Evolutionary conservation across 2,797 vertebrate genomes (phyloP), one percentile per base, ranked within the genome.

Genomic region (Nannoperca australis): DNA sequence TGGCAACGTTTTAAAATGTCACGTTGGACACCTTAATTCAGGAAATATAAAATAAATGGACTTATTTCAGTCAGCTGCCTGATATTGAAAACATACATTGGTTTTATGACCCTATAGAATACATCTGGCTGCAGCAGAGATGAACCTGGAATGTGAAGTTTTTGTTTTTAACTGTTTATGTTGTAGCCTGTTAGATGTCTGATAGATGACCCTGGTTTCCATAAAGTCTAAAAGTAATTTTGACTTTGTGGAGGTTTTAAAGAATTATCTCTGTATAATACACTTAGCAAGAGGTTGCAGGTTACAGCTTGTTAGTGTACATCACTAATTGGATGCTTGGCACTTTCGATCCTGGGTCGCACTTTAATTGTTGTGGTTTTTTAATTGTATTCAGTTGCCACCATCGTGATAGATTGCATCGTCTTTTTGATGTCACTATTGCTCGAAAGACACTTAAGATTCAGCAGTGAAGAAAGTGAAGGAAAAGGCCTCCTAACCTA

Each of bases 1-100:
- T 51, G 27, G 38, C 70, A 60, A 56, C 64, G 61, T 86, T 77
- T 60, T 18, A 53, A 75, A 82, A 76, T 70, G 69, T 72, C 42
- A 73, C 58, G 14, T 47, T 60, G 18, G 51, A 54, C 51, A 65
- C 17, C 49, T 62, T 56, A 15, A 73, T 76, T 76, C 44, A 38
- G 44, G 44, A 68, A 71, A 50, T 7, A 34, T 20, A 40, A 76
- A 76, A 88, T 73, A 59, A 60, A 70, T 59, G 55, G 14, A 76
- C 44, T 73, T 78, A 44, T 69, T 64, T 70, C 58, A 68, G 17
- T 63, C 58, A 53, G 58, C 66, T 47, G 24, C 24, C 36, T 63
- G 50, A 75, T 78, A 81, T n/a, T 59, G 34, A 65, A 51, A 44
- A n/a, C 12, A 60, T 8, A 40, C 1, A 15, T 17, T 32, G 12